These are phyloP conservation scores for Campoletis sonorensis DNA, from an alignment of 1,140 invertebrate genomes.

Conservation along the genomic window DNA sequence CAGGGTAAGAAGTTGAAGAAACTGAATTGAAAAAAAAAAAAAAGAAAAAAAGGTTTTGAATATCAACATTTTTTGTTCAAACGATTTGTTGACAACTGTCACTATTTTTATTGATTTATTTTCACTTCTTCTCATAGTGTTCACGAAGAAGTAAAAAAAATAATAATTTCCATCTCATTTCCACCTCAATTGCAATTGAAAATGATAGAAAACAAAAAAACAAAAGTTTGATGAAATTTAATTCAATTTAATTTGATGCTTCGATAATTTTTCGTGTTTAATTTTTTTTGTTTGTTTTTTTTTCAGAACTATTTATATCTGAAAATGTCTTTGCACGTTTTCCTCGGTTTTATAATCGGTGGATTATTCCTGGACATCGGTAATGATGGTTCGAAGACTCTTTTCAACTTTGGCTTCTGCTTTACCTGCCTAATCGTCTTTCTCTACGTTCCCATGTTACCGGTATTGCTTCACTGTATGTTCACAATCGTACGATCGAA, in stretches of 20 bases:
- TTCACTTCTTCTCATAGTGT: no score
- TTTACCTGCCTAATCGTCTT: conserved; percentile 86
- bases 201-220: no score
- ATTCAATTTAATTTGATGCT: not conserved
- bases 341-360: conserved; percentile 84
- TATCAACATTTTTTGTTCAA: no score
- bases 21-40: not conserved
- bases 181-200: no score
- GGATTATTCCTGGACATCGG: conserved; percentile 84
- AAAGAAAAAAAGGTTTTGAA: not conserved
- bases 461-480: conserved; percentile 87
- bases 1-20: conserved; percentile 75
- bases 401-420: conserved; percentile 90
- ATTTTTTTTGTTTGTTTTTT: conserved; percentile 62
- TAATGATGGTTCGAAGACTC: conserved; percentile 86
- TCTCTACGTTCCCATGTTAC: conserved; percentile 88
- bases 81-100: no score
- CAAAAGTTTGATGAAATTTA: not conserved
- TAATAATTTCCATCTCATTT: no score
- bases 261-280: not conserved
- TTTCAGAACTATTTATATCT: conserved; percentile 84
- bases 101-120: no score
- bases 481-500: not conserved
- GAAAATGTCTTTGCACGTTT: conserved; percentile 82
- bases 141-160: no score